These are phyloP conservation scores for Temnothorax rugatulus DNA, from an alignment of 2,888 invertebrate genomes.

Conservation along the genomic window DNA sequence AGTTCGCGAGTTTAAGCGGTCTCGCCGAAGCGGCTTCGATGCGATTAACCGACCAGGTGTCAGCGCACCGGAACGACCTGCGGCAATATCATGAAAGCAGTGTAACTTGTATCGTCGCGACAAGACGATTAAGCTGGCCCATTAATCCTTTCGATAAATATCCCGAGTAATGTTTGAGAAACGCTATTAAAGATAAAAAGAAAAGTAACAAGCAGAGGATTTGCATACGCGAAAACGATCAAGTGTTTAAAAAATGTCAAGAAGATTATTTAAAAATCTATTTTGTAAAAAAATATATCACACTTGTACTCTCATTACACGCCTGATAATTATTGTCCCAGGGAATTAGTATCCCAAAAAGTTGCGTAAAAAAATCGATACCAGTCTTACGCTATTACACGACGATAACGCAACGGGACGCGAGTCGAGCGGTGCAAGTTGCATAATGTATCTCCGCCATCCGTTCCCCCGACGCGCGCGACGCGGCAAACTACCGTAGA, in stretches of 20 bases:
- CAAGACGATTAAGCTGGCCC: conserved; percentile 14
- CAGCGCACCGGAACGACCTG: conserved; percentile 15
- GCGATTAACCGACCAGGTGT: conserved; percentile 50
- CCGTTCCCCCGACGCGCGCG: neutral
- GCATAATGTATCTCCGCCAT: conserved; percentile 7
- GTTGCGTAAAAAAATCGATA: neutral
- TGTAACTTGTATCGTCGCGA: conserved; percentile 26
- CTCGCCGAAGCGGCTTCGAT: conserved; percentile 25
- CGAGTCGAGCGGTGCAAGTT: neutral
- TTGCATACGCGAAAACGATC: neutral
- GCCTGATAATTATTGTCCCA: neutral
- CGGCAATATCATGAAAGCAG: neutral
- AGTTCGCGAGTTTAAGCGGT: conserved; percentile 51
- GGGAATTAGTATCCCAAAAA: neutral
- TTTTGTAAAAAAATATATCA: neutral
- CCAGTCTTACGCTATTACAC: neutral
- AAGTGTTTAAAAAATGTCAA: neutral
- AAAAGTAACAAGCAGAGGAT: neutral
- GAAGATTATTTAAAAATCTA: neutral
- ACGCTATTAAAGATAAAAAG: neutral
- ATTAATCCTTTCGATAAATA: conserved; percentile 8
- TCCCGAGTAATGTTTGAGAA: neutral
- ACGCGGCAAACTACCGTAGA: conserved; percentile 20
- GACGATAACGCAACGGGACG: neutral
- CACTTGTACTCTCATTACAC: neutral